Evolutionary conservation across 2,113 vertebrate species (phyloP), one percentile per base, ranked within the genome.

Genomic region (Anguilla japonica): DNA sequence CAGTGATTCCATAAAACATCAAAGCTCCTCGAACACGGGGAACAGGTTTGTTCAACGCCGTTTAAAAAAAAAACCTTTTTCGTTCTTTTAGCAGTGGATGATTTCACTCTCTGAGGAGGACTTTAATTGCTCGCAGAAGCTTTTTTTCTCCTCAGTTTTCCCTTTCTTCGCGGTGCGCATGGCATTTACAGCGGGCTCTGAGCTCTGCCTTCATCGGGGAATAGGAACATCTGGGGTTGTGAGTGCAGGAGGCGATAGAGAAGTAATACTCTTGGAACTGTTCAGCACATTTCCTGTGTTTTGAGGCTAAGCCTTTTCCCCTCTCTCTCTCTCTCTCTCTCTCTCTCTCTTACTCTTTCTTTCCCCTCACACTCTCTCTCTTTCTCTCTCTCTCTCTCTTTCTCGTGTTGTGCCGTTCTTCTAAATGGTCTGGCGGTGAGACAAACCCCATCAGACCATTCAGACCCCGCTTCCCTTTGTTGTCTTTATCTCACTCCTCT

Each of bases 141-240:
- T 60, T 95, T 94, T 95, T 93, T 93, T 95, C 94, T 96, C 96
- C 94, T 96, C 96, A 41, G 13, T 83, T 29, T 84, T 63, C 87
- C 71, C 60, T 83, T 79, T 71, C 56, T 79, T 71, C 56, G 39
- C 83, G 16, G 46, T 15, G 50, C 94, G 93, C 94, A 95, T 93
- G 92, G 94, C 95, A 93, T 95, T 94, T 93, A 92, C 93, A 95
- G 94, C 92, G 92, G 93, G 86, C 93, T 96, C 91, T 90, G 93
- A 94, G 94, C 93, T 95, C 94, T 89, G 90, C 92, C 94, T 92
- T 96, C 94, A 90, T 94, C 89, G 91, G 92, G 94, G 95, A 96
- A 96, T 96, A 93, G 91, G 93, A 96, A 96, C 96, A 97, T 97
- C 95, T 97, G 96, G 95, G 96, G 92, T 89, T 96, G 85, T 84